A percentile compares a stretch with the other conserved stretches of the same genome.
Evolutionary conservation across 2,797 vertebrate genomes (phyloP).

Genomic region (Acanthiza pusilla): DNA sequence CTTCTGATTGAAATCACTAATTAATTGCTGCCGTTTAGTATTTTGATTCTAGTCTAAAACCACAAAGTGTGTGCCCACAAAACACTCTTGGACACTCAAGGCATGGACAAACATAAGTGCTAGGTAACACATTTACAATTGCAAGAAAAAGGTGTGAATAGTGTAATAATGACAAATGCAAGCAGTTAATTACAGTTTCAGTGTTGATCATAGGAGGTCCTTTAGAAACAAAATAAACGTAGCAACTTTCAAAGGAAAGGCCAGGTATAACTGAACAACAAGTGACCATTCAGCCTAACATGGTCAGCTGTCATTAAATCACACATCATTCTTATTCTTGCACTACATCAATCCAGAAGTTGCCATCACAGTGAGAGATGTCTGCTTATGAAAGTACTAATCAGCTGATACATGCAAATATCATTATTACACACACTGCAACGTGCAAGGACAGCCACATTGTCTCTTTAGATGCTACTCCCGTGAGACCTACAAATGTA

Average conservation of each 20-base stretch:
- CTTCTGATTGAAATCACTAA: background rate
- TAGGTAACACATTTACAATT: background rate
- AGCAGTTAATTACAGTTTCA: slow-evolving; percentile 23
- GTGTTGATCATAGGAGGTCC: background rate
- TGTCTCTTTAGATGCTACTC: background rate
- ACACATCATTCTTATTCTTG: background rate
- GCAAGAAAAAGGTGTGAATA: slow-evolving; percentile 11
- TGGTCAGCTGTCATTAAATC: background rate
- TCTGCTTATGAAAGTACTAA: background rate
- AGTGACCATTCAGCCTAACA: background rate
- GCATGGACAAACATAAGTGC: background rate
- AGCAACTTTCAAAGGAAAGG: background rate
- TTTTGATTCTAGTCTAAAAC: background rate
- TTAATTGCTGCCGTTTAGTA: background rate
- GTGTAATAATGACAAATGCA: background rate
- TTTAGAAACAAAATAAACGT: background rate
- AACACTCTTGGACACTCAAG: background rate
- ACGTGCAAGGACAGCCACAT: background rate
- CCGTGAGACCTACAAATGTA: background rate
- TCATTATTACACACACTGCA: background rate
- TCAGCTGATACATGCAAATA: background rate
- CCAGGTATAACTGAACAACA: background rate
- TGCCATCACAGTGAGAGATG: slow-evolving; percentile 23
- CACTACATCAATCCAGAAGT: background rate
- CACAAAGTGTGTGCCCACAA: background rate